Percentiles rank a stretch among this genome's conserved stretches.
phyloP scores from a whole-genome alignment of 2,113 vertebrate species.

The Atlantisia rogersi region DNA sequence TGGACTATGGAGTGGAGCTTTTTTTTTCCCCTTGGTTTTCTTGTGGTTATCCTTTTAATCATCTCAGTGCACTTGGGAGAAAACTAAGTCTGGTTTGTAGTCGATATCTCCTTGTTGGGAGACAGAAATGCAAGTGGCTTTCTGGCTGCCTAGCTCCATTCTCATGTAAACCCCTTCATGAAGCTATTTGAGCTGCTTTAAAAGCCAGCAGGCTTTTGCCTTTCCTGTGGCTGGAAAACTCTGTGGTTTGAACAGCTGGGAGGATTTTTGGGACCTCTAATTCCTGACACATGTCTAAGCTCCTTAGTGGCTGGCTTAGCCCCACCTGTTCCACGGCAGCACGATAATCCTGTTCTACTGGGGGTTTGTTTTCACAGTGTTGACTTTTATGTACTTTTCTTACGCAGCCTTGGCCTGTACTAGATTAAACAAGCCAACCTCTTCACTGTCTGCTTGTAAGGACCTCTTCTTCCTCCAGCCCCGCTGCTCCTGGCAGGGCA shows the following conservation, averaged over 20 bases:
- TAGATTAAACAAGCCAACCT: not conserved
- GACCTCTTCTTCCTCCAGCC: not conserved
- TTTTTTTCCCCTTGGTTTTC: not conserved
- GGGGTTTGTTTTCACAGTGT: not conserved
- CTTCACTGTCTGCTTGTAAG: not conserved
- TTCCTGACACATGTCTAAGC: not conserved
- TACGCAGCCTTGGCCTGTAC: not conserved
- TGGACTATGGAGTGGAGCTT: not conserved
- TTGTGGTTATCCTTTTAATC: not conserved
- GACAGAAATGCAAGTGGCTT: not conserved
- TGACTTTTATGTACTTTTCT: not conserved
- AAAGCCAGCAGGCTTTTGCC: not conserved
- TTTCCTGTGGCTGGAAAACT: not conserved
- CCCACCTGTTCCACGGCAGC: not conserved
- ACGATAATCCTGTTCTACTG: fast-evolving
- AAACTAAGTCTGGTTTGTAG: not conserved
- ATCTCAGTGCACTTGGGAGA: not conserved
- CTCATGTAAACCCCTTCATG: not conserved
- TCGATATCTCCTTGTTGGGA: not conserved
- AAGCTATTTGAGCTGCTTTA: no score
- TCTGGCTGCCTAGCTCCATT: not conserved
- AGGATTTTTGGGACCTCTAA: not conserved
- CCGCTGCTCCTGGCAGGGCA: not conserved
- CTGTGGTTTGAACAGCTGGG: not conserved
- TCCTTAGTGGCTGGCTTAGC: not conserved